A percentile compares a stretch with the other conserved stretches of the same genome.
Conservation (phyloP, 2,113 vertebrate species). For the Dipodomys merriami region DNA sequence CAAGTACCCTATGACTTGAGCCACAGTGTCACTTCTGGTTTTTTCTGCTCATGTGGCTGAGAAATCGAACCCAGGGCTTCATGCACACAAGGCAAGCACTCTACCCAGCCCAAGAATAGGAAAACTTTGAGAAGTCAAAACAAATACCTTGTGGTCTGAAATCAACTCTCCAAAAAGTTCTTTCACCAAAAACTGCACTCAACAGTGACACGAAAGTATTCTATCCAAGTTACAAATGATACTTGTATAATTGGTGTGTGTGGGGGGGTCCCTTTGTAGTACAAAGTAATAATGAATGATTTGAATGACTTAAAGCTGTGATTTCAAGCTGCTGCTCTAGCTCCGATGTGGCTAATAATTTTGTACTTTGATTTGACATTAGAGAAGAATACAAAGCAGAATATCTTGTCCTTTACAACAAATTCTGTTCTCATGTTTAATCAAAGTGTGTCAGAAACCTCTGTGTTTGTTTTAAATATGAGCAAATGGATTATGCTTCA, state of each 20-base stretch:
- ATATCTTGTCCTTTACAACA: neutral
- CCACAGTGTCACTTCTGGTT: too few relatives aligned
- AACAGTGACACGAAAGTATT: neutral
- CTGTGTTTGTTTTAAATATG: neutral
- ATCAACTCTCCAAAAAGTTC: neutral
- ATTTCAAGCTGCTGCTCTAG: neutral
- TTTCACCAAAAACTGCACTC: neutral
- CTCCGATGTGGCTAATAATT: neutral
- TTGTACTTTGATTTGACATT: neutral
- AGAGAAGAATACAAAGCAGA: neutral
- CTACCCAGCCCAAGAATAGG: neutral
- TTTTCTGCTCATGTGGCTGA: too few relatives aligned
- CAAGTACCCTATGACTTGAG: too few relatives aligned
- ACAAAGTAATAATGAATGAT: neutral
- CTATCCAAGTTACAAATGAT: neutral
- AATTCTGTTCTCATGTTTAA: neutral
- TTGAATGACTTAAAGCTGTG: neutral
- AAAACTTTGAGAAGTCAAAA: neutral
- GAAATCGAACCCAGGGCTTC: too few relatives aligned
- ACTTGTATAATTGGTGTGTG: neutral
- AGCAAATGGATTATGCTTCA: neutral
- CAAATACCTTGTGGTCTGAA: neutral
- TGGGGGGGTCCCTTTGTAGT: accelerated
- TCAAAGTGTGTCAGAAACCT: neutral
- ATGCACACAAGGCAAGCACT: too few relatives aligned